Evolutionary conservation across 2,888 invertebrate genomes (phyloP), one percentile per base, ranked within the genome.

Genomic region (Melanchra persicariae): DNA sequence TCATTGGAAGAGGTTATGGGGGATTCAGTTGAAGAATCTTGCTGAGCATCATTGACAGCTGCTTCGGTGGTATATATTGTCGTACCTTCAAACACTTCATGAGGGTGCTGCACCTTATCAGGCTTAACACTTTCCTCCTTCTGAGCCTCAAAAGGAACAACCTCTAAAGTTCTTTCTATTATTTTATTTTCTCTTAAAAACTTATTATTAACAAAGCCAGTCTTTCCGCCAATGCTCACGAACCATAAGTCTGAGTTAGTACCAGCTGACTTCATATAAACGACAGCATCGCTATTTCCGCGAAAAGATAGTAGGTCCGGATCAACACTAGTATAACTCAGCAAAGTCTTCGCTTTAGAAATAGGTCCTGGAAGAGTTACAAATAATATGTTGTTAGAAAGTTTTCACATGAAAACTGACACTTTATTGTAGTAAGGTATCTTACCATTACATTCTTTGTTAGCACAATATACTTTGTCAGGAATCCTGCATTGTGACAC

Each of bases 251-350:
- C 96, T 30, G 86, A 70, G 74, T 96, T 94, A 37, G 93, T 93
- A 61, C 97, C 98, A 87, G 97, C 97, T 83, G 97, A 96, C 93
- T 98, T 98, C 91, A 98, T 98, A 86, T 94, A 97, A 77, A 98
- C 96, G 59, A 92, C 94, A 15, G 97, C 97, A 0, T 96, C 93
- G 10, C 92, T 87, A 87, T 97, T 97, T 6, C 88, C 88, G 30
- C 91, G 93, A 91, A 97, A 98, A 12, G 97, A 96, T 72, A 98
- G 92, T 70, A 97, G 92, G 57, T 96, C 96, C 24, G 93, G 87
- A 75, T 97, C 97, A 17, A 89, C 95, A 79, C 97, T 96, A 26
- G 66, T 84, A 89, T 98, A 98, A 49, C 69, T 92, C 64, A 97
- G 68, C 60, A 96, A 89, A 0, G 97, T 97, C 87, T 86, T 96